Conservation (phyloP, 2,113 vertebrate genomes). For the Steatornis caripensis region DNA sequence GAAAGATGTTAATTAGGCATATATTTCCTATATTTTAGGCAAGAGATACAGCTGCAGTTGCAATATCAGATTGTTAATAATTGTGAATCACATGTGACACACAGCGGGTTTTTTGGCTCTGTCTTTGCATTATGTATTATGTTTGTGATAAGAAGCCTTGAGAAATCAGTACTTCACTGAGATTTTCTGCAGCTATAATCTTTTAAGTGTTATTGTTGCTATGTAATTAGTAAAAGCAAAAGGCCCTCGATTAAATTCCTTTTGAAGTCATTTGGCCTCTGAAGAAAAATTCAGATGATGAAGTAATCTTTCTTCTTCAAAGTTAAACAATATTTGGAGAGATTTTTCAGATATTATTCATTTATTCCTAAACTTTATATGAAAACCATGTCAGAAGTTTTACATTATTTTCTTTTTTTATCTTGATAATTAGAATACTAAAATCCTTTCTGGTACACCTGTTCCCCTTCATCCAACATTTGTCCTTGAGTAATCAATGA, state of each 20-base stretch:
- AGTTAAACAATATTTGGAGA: background rate
- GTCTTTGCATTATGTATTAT: background rate
- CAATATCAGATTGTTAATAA: background rate
- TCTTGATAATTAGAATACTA: background rate
- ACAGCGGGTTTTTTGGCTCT: background rate
- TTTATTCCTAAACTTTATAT: background rate
- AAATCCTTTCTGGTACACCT: background rate
- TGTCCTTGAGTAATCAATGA: background rate
- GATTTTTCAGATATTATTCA: background rate
- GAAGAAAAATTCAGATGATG: background rate
- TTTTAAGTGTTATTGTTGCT: background rate
- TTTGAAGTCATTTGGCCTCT: background rate
- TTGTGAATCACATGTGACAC: background rate
- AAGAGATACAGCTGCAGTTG: background rate
- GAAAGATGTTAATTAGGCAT: background rate
- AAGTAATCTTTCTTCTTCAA: background rate
- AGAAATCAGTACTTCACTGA: background rate
- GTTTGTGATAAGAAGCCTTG: background rate
- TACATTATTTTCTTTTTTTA: background rate
- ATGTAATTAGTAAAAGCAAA: background rate
- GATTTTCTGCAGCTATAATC: background rate
- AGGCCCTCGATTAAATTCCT: background rate
- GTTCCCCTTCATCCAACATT: background rate
- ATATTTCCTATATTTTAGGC: background rate
- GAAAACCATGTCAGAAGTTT: background rate